Evolutionary conservation across 2,888 invertebrate species (phyloP), one percentile per base, ranked within the genome.

Genomic region (Drosophila neotestacea): DNA sequence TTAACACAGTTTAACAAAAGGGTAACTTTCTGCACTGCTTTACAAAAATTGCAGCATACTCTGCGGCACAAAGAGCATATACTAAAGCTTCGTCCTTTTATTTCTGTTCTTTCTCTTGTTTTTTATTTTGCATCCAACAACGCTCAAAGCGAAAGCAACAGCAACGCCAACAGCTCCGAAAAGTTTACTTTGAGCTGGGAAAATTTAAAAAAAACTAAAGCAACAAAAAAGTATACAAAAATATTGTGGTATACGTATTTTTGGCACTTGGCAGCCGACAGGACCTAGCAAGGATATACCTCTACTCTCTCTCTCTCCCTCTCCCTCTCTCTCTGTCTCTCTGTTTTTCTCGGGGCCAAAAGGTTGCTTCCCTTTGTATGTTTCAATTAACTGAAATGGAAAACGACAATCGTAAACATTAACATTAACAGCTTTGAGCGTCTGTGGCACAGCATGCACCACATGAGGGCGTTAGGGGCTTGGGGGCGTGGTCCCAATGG

Each of bases 361-460:
- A 52, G 39, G 56, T 52, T 64, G 51, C 42, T 52, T 64, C 50
- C 54, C 46, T 56, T 63, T 52, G 62, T 66, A 36, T 63, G 56
- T 84, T 84, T 84, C 87, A 84, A 84, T 84, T 84, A 84, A 84
- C 81, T 79, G 71, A 73, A 84, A 84, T 84, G 84, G 84, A 77
- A 84, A 84, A 69, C 87, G 77, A 81, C 81, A 77, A 81, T 81
- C 81, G 77, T 86, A 75, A 84, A 81, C 72, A 84, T 86, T 79
- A 79, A 84, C 87, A 74, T 86, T 79, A 79, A 84, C 87, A 76
- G 81, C 75, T 71, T 55, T 64, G 66, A 66, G 77, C 60, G 27
- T 36, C 34, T 59, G 52, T 58, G 41, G 13, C 46, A 22, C 34
- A 50, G 7, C 50, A n/a, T 52, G 46, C 55, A 16, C 5, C 48